Evolutionary conservation across 2,888 invertebrate genomes (phyloP).

Genomic region (Tipula confusa): DNA sequence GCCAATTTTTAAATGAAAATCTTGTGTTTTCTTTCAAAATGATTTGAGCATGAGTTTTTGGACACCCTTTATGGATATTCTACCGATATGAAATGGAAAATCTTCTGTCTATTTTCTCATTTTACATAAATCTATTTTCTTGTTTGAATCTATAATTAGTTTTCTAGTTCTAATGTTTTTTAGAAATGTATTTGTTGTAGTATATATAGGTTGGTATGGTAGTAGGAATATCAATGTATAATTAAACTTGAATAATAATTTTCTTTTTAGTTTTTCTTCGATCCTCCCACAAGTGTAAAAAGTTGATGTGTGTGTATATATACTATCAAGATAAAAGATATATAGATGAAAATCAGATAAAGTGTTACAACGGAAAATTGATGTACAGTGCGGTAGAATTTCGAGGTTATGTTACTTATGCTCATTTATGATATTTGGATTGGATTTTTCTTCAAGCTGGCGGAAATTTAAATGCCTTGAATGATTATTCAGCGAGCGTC

Average conservation of each 20-base stretch:
- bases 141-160: not conserved
- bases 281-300: not conserved
- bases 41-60: too few species aligned
- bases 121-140: not conserved
- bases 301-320: not conserved
- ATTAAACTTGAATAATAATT: slow-evolving; percentile 8
- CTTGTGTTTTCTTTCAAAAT: too few species aligned
- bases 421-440: too few species aligned
- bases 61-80: too few species aligned
- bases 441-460: too few species aligned
- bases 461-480: too few species aligned
- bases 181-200: not conserved
- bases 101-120: not conserved
- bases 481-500: too few species aligned
- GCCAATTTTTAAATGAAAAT: too few species aligned
- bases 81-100: not conserved
- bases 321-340: not conserved
- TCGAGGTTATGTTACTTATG: not conserved
- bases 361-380: not conserved
- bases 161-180: not conserved
- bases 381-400: not conserved
- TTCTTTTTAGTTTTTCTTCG: not conserved
- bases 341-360: not conserved
- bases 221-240: not conserved
- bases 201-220: not conserved